Conservation (phyloP, 2,797 vertebrate species). For the Falco novaeseelandiae region DNA sequence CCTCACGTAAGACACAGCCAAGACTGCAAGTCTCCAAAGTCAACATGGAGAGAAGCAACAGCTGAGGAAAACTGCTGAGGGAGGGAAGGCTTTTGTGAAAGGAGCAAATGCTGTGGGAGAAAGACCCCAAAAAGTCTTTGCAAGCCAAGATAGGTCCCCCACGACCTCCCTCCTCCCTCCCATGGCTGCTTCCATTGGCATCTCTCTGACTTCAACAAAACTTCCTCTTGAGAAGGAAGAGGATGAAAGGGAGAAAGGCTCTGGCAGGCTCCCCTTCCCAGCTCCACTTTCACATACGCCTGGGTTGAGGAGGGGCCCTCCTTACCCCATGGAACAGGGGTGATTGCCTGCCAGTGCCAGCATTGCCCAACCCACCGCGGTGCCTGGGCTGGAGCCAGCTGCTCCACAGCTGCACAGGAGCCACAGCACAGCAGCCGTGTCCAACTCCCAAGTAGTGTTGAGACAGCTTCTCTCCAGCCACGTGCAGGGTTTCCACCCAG, state of each 20-base stretch:
- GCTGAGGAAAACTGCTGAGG: not conserved
- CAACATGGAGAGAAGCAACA: not conserved
- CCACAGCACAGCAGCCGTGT: accelerated
- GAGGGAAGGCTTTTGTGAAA: not conserved
- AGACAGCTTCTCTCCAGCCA: not conserved
- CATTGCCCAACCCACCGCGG: not conserved
- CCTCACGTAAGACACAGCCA: not conserved
- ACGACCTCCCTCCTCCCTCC: not conserved
- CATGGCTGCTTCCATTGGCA: not conserved
- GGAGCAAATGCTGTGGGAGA: accelerated
- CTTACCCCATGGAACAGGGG: accelerated
- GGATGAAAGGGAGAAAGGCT: not conserved
- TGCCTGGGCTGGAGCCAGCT: not conserved
- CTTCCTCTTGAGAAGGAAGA: not conserved
- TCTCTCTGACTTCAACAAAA: not conserved
- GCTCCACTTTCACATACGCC: not conserved
- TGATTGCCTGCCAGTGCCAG: not conserved
- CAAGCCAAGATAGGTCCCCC: not conserved
- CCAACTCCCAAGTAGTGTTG: accelerated
- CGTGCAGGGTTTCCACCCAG: not conserved
- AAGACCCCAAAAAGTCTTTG: not conserved
- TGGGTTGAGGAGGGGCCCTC: not conserved
- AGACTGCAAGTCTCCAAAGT: not conserved
- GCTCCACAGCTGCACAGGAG: not conserved
- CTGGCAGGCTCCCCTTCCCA: not conserved